A percentile compares a stretch with the other conserved stretches of the same genome.
These are phyloP conservation scores for Rhipidura dahli DNA, from an alignment of 2,113 vertebrate genomes.

Conservation along the genomic window DNA sequence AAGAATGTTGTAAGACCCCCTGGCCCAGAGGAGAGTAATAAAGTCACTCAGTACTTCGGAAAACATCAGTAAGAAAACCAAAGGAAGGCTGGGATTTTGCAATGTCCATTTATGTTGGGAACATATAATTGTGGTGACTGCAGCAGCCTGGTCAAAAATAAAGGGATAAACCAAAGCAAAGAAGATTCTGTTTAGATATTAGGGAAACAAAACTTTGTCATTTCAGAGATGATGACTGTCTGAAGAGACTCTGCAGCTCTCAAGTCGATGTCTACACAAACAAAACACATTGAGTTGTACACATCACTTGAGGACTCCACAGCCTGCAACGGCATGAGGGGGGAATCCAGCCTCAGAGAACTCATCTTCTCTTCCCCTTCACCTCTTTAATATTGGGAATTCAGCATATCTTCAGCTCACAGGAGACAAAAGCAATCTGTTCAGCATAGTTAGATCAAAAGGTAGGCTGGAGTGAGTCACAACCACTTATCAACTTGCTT, in stretches of 20 bases:
- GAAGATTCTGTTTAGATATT: not conserved
- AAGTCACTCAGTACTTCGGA: not conserved
- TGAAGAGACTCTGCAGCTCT: not conserved
- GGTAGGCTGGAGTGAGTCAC: not conserved
- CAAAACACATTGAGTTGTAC: not conserved
- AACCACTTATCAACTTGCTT: not conserved
- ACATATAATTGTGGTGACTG: not conserved
- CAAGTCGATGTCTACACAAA: not conserved
- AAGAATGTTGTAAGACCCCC: not conserved
- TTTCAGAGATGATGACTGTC: not conserved
- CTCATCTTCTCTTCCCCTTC: not conserved
- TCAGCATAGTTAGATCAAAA: not conserved
- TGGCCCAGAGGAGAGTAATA: not conserved
- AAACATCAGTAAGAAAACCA: not conserved
- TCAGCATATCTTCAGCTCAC: not conserved
- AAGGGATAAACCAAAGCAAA: not conserved
- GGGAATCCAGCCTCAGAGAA: not conserved
- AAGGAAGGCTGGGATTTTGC: not conserved
- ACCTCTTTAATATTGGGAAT: not conserved
- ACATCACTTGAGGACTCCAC: not conserved
- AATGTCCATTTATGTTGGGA: not conserved
- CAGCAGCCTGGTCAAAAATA: not conserved
- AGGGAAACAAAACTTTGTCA: not conserved
- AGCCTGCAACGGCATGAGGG: not conserved
- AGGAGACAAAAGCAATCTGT: not conserved